A percentile compares a stretch with the other conserved stretches of the same genome.
Conservation (phyloP, 2,797 vertebrate species). For the Thaleichthys pacificus region DNA sequence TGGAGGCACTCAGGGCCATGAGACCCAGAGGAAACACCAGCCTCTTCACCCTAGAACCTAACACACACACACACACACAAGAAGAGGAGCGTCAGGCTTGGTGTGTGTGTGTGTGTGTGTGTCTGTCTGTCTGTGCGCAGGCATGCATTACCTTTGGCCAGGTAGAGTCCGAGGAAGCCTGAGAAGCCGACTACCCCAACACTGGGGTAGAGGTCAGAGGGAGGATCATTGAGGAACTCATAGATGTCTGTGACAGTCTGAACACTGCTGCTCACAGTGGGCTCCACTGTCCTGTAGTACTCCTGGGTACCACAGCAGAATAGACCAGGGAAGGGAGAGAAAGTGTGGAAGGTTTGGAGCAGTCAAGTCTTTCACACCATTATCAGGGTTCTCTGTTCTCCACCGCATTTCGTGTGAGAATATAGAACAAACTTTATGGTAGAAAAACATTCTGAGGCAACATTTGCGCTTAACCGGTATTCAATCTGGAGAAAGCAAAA, state of each 20-base stretch:
- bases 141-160: slow-evolving; percentile 81
- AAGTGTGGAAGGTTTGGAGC: neutral
- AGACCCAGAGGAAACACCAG: slow-evolving; percentile 82
- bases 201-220: slow-evolving; percentile 87
- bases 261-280: slow-evolving; percentile 73
- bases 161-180: slow-evolving; percentile 86
- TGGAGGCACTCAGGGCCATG: slow-evolving; percentile 84
- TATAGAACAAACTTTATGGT: too few species aligned
- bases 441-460: neutral
- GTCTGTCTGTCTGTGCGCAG: neutral
- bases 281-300: slow-evolving; percentile 77
- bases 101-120: neutral
- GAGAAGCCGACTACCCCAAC: slow-evolving; percentile 86
- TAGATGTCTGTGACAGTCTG: slow-evolving; percentile 75
- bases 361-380: too few species aligned
- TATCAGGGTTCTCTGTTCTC: too few species aligned
- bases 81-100: neutral
- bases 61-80: slow-evolving; percentile 23
- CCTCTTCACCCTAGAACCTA: slow-evolving; percentile 89
- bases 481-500: neutral
- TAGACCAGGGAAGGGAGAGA: neutral
- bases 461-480: too few species aligned
- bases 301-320: slow-evolving; percentile 66
- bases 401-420: too few species aligned
- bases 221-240: slow-evolving; percentile 84